A percentile compares a stretch with the other conserved stretches of the same genome.
phyloP scores from a whole-genome alignment of 2,113 vertebrate species.

The Pluvialis apricaria region DNA sequence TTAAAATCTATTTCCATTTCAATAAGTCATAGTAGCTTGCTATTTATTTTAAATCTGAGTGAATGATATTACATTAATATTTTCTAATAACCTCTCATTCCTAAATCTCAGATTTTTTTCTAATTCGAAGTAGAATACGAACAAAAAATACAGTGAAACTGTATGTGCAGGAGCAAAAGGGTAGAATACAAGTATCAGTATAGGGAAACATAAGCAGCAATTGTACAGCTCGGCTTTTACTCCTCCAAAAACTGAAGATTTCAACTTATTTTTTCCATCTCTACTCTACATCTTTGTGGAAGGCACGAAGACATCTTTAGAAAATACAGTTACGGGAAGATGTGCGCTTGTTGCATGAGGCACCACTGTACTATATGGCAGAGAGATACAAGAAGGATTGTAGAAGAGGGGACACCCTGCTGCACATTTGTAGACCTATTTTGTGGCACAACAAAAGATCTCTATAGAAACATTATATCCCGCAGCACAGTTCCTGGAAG shows the following conservation, averaged over 20 bases:
- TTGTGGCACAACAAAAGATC: slow-evolving; percentile 6
- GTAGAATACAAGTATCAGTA: background rate
- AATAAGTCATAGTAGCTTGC: background rate
- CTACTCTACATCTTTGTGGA: background rate
- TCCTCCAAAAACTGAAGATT: background rate
- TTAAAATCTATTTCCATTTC: background rate
- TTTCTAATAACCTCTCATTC: background rate
- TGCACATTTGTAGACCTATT: slow-evolving; percentile 1
- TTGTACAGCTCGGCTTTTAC: background rate
- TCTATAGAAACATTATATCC: slow-evolving; percentile 26
- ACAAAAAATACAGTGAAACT: background rate
- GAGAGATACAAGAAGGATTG: background rate
- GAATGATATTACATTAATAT: background rate
- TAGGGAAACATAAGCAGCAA: background rate
- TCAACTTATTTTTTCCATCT: background rate
- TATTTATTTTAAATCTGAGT: background rate
- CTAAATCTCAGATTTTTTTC: background rate
- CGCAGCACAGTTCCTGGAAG: slow-evolving; percentile 39
- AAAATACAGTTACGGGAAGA: background rate
- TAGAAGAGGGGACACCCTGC: background rate
- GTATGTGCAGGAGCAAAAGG: background rate
- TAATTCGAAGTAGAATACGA: background rate
- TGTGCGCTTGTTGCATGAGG: fast-evolving
- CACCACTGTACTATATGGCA: background rate
- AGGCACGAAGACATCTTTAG: background rate